Evolutionary conservation across 2,797 vertebrate genomes (phyloP).

Genomic region (Australoheros facetus): DNA sequence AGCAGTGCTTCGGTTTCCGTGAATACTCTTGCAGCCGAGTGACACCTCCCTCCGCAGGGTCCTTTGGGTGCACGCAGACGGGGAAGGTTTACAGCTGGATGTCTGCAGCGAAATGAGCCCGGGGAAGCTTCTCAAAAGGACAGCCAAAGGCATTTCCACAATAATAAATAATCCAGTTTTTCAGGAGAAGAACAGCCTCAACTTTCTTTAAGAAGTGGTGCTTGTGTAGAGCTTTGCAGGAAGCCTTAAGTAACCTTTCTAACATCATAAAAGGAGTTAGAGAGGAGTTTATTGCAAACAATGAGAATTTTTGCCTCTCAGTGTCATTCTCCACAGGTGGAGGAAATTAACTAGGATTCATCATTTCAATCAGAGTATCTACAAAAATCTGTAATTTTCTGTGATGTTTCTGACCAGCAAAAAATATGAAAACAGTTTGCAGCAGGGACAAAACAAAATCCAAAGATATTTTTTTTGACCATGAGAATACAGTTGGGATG

Average conservation of each 20-base stretch:
- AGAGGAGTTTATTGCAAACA: constrained; percentile 15
- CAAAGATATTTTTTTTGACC: not conserved
- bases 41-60: constrained; percentile 47
- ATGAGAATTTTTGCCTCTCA: not conserved
- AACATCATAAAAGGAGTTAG: not conserved
- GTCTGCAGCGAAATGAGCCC: constrained; percentile 45
- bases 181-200: constrained; percentile 1
- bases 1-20: not conserved
- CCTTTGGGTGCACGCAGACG: constrained; percentile 27
- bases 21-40: constrained; percentile 3
- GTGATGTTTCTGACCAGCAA: not conserved
- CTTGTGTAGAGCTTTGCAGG: constrained; percentile 4
- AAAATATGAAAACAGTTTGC: not conserved
- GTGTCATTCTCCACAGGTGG: not conserved
- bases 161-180: constrained; percentile 63
- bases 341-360: not conserved
- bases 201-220: constrained; percentile 14
- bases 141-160: constrained; percentile 55
- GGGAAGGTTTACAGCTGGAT: constrained; percentile 49
- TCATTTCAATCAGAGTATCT: not conserved
- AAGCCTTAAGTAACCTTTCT: not conserved
- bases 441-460: not conserved
- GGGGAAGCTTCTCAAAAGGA: constrained; percentile 38
- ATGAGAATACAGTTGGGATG: not conserved
- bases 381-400: not conserved